Evolutionary conservation across 2,113 vertebrate species (phyloP), one percentile per base, ranked within the genome.

Genomic region (Pseudorhombus dupliciocellatus): DNA sequence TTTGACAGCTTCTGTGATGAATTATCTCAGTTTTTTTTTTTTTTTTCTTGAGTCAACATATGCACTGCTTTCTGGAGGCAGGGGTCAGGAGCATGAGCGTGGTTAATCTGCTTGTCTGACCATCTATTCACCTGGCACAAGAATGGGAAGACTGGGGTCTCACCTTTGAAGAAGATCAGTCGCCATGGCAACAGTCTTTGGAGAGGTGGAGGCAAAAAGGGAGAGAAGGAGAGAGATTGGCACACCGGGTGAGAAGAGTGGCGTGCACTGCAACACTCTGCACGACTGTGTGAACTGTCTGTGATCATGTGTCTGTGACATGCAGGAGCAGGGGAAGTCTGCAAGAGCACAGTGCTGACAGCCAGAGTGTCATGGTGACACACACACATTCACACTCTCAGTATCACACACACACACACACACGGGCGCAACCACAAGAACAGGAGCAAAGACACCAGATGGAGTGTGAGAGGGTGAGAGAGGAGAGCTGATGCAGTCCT

Each of bases 181-280:
- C 64, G 73, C 81, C 72, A 75, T 79, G 70, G 84, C 30, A 78
- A 84, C 81, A 51, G 52, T 58, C 52, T 77, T 69, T 73, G 24
- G 51, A 69, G 37, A 30, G 42, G 40, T 44, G 71, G 50, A 72
- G 54, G 46, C 22, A 62, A 66, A 58, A 52, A 59, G 51, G 52
- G 24, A 46, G 44, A 31, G 48, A 25, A 64, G 21, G 30, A 48
- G 31, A 51, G 28, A 50, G 57, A 65, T 57, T 14, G 54, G 20
- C 55, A 57, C 31, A 69, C 22, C 50, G 55, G 28, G 10, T 51
- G 28, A 59, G 21, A 10, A 53, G 18, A 53, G 14, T 52, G 15
- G 22, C 12, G 46, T 12, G 30, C 21, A 37, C 18, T 57, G 14
- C 9, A 60, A 48, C 22, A 21, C 46, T 51, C 21, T 40, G 14